Evolutionary conservation across 2,888 invertebrate genomes (phyloP), one percentile per base, ranked within the genome.

Genomic region (Polyommatus icarus): DNA sequence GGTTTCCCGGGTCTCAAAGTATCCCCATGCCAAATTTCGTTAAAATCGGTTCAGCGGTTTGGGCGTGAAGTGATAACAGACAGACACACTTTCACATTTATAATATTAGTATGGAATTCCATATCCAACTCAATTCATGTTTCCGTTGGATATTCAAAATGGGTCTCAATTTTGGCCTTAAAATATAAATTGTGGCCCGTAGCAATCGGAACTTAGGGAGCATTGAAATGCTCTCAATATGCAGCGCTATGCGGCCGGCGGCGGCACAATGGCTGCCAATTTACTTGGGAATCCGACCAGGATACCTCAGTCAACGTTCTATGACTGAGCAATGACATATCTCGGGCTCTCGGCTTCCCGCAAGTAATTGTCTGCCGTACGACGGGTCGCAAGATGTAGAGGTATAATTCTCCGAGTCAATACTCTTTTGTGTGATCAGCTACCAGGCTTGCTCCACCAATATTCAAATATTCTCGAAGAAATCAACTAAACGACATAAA

Each of bases 231-330:
- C 87, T 87, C 88, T 88, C 90, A 90, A 89, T 90, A 86, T 88
- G 85, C 84, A 84, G 83, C 83, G 85, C 86, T 86, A 86, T 87
- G 88, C 85, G 84, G 82, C 83, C 84, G 84, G 85, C 88, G 86
- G 80, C 84, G 84, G 88, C 88, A 92, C 91, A 92, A 91, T 92
- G 86, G 88, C 90, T 89, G 90, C 90, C 91, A 90, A 91, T 91
- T 90, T 90, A 84, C 83, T 85, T 85, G 85, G 87, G 91, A 91
- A 91, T 92, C 91, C 83, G 85, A 87, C 89, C 87, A 87, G 85
- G 86, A 89, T 88, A 87, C 88, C 85, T 86, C 83, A 82, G 81
- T 84, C 82, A 82, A 79, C 79, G 79, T 80, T 80, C 82, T 78
- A 78, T 79, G 79, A 80, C 78, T 79, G 79, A 80, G 80, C 77